Base-by-base conservation (phyloP, 2,888 invertebrate genomes). In the Arge pagana region DNA sequence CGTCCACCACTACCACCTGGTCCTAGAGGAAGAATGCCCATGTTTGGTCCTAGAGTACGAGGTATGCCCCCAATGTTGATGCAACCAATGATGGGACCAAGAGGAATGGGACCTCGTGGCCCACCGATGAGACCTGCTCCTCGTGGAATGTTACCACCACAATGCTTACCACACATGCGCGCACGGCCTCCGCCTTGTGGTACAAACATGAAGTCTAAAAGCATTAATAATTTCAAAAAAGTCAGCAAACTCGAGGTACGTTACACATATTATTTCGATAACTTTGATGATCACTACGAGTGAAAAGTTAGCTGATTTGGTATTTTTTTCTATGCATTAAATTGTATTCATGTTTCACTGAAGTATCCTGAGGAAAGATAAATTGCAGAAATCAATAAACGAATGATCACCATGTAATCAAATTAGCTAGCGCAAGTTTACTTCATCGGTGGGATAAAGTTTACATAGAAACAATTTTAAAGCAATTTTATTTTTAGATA, bases 161-260 rank as follows among this genome's bases (percentile, higher is more conserved):
- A 65, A 43, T 63, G 59, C 3, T 28, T 66, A 5, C 63, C 65
- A 1, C 71, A 65, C 45, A 71, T 71, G 66, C 67, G 74, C 50
- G 70, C 70, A 3, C 64, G 71, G 45, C 72, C 64, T 31, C 63
- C 66, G 3, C 50, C 61, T 26, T 67, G 63, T 26, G 68, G 70
- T 33, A 61, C 63, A 1, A 67, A 60, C 35, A 49, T 59, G 51
- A 74, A 73, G 53, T 57, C 58, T 11, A 76, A 74, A 59, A 40
- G 55, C 7, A 56, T 62, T 21, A 68, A 61, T 53, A 67, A 60
- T 39, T 48, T 57, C 3, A 76, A 72, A 48, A 74, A 71, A 59
- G 60, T 56, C 42, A 70, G 42, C 59, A 74, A 72, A 59, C 54
- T 71, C 0, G 72, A 75, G 64, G 76, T 74, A 63, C 11, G 11